Evolutionary conservation across 2,113 vertebrate species (phyloP), one percentile per base, ranked within the genome.

Genomic region (Tragelaphus imberbis): DNA sequence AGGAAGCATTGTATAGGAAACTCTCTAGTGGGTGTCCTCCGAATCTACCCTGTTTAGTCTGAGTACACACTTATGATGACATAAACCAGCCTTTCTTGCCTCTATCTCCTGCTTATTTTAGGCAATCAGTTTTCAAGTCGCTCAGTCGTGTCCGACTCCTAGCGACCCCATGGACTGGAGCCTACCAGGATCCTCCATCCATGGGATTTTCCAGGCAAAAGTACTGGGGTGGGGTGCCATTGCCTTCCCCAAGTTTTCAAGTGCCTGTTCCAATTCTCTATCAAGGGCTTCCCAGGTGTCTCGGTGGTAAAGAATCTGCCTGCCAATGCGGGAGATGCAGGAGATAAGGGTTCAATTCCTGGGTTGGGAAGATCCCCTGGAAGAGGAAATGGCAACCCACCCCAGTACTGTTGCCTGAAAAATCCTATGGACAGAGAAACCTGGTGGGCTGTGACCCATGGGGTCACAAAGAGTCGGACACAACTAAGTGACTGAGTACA

Each of bases 341-440:
- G n/a, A 71, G 65, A 71, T 36, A 21, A 36, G 0, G 15, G 14
- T 49, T 80, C 0, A 0, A 5, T 28, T 27, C 4, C 77, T 17
- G 77, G 77, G 7, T 49, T 28, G 14, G 8, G 27, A 49, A 79
- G 77, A 49, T 79, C 44, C 44, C 44, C 25, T 30, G 68, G 19
- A 71, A 10, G n/a, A 71, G n/a, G 68, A 71, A 6, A 71, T 40
- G 19, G 68, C 19, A 71, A 71, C 19, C 68, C 21, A 23, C n/a
- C 12, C 68, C 19, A 23, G n/a, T 71, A 71, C 68, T 40, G 4
- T 40, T 71, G 68, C 19, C 68, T 71, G 19, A 71, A 71, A 36
- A 71, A 2, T 71, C n/a, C 68, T 21, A 40, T 23, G n/a, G n/a
- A 40, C 68, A 23, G 68, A 71, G 68, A 40, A 71, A 23, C 21